Evolutionary conservation across 2,113 vertebrate species (phyloP), one percentile per base, ranked within the genome.

Genomic region (Sturnus vulgaris): DNA sequence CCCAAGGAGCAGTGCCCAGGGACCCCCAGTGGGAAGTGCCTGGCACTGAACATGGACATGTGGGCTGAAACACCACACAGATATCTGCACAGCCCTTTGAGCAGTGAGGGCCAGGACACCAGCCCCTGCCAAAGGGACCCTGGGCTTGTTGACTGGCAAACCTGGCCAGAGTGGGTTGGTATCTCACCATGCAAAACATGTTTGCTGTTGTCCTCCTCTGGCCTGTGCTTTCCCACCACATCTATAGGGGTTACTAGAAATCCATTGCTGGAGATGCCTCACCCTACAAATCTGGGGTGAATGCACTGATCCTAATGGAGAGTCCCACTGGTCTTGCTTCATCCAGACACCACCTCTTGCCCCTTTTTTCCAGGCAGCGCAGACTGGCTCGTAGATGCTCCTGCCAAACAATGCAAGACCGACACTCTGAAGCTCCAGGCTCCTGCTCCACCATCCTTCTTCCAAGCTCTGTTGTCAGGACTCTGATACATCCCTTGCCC

Each of bases 41-140:
- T 2, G 0, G 63, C 2, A 0, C 53, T 16, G 56, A 56, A 25
- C 23, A 27, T 17, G 8, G 63, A 7, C 21, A 18, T 1, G 1
- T 59, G 52, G 37, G 40, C 31, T 6, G 1, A 87, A 75, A 56
- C 57, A 19, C 15, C 2, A 2, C 65, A 75, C 60, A 60, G 87
- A 56, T 1, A 1, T 55, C 56, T 78, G 56, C 19, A 10, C 56
- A 79, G 52, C 63, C 44, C 28, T 46, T 37, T 57, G 17, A 56
- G 37, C 40, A 46, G 19, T 0, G 10, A 56, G n/a, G 37, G 4
- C 28, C 0, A 3, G 61, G 69, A 37, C 30, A 35, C 11, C 0
- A 0, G n/a, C 22, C 72, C 52, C 63, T 66, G 35, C 33, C 57
- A 49, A n/a, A 71, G 31, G 53, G 40, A 22, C 6, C 30, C 19